Percentiles rank a stretch among this genome's conserved stretches.
Conservation (phyloP, 1,140 invertebrate species). For the Hylyphantes graminicola region DNA sequence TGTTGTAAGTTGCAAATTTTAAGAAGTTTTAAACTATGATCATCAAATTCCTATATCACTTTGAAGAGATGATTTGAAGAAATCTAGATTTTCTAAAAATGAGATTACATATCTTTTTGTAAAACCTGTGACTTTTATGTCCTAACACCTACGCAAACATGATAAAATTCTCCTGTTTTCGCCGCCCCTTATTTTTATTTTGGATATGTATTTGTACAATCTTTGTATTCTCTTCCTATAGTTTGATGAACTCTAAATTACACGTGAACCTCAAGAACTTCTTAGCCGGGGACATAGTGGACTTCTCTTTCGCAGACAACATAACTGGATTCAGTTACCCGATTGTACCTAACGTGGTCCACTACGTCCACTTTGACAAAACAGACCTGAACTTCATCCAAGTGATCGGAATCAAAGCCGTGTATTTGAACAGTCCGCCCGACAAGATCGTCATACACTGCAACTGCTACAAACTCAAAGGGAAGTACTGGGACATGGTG, state of each 20-base stretch:
- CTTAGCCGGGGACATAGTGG: conserved; percentile 38
- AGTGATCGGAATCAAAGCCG: conserved; percentile 65
- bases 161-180: neutral
- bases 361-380: conserved; percentile 63
- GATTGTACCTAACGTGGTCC: conserved; percentile 65
- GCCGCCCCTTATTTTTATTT: neutral
- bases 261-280: conserved; percentile 15
- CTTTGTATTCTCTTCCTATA: neutral
- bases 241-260: conserved; percentile 1
- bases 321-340: conserved; percentile 60
- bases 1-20: too few species aligned
- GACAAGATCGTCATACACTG: conserved; percentile 64
- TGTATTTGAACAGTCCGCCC: conserved; percentile 63
- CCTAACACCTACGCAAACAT: too few species aligned
- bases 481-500: conserved; percentile 63
- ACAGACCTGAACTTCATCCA: conserved; percentile 62
- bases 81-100: too few species aligned
- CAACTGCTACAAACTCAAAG: conserved; percentile 62
- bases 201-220: neutral
- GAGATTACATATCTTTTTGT: too few species aligned
- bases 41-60: too few species aligned
- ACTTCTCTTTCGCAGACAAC: conserved; percentile 60
- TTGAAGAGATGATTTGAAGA: too few species aligned
- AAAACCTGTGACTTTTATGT: too few species aligned
- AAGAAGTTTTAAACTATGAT: too few species aligned